Conservation (phyloP, 2,113 vertebrate species). For the Tichodroma muraria region DNA sequence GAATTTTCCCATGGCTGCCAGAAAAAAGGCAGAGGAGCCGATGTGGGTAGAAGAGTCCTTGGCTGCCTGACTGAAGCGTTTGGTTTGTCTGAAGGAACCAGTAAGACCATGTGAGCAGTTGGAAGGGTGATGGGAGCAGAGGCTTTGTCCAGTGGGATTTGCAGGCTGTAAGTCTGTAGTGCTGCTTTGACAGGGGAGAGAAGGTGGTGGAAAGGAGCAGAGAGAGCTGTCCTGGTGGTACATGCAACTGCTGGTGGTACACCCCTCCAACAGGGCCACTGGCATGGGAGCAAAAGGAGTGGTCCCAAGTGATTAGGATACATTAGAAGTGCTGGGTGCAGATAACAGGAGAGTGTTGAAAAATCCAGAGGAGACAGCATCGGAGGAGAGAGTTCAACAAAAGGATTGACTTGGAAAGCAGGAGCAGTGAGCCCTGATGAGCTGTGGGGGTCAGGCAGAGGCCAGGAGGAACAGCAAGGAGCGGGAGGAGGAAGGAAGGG, state of each 20-base stretch:
- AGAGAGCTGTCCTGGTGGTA: not conserved
- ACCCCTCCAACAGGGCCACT: not conserved
- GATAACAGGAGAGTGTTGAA: not conserved
- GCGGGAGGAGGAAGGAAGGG: not conserved
- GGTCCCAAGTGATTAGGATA: not conserved
- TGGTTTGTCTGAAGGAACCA: not conserved
- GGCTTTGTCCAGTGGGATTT: not conserved
- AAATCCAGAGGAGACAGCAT: not conserved
- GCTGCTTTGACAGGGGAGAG: not conserved
- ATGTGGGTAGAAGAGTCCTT: not conserved
- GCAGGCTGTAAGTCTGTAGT: not conserved
- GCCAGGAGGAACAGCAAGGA: not conserved
- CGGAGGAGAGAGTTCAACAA: not conserved
- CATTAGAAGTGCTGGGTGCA: not conserved
- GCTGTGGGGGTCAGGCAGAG: constrained; percentile 27
- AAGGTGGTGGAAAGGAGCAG: not conserved
- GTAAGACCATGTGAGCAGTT: not conserved
- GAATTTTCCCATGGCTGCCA: not conserved
- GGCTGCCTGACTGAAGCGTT: not conserved
- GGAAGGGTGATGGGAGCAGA: not conserved
- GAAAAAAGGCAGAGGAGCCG: not conserved
- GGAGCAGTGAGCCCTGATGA: not conserved
- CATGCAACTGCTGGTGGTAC: not conserved
- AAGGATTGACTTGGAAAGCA: not conserved
- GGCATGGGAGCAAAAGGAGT: not conserved